Evolutionary conservation across 2,888 invertebrate genomes (phyloP).

Genomic region (Drosophila buzzatii): DNA sequence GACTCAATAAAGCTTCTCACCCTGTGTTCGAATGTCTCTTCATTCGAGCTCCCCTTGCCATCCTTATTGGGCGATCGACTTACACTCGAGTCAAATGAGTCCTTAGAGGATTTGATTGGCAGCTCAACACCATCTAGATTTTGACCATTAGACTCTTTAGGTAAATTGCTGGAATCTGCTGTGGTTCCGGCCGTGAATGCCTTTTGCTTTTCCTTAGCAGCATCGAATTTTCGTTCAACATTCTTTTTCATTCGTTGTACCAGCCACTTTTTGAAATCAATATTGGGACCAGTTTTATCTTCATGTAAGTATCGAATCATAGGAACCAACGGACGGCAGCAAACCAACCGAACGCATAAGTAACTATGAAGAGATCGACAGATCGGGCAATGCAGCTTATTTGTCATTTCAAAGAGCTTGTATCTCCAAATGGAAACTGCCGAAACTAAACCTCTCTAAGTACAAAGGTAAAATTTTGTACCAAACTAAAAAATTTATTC

Average conservation of each 20-base stretch:
- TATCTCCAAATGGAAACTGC: neutral
- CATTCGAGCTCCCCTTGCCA: neutral
- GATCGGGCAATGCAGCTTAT: constrained; percentile 6
- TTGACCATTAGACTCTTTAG: neutral
- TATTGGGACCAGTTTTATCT: neutral
- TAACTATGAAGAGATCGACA: neutral
- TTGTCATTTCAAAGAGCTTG: neutral
- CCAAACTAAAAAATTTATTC: neutral
- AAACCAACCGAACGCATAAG: neutral
- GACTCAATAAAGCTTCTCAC: constrained; percentile 7
- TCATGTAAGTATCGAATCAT: constrained; percentile 6
- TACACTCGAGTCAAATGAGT: neutral
- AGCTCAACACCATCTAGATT: neutral
- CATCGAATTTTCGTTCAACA: neutral
- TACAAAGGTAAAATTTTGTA: neutral
- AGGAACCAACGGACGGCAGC: neutral
- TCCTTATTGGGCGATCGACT: neutral
- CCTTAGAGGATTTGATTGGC: neutral
- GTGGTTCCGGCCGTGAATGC: neutral
- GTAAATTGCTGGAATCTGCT: neutral
- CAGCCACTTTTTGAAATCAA: neutral
- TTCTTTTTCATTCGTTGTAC: neutral
- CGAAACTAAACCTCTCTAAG: neutral
- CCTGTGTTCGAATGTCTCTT: neutral
- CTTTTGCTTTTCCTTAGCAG: neutral